Evolutionary conservation across 2,113 vertebrate species (phyloP).

Genomic region (Pedionomus torquatus): DNA sequence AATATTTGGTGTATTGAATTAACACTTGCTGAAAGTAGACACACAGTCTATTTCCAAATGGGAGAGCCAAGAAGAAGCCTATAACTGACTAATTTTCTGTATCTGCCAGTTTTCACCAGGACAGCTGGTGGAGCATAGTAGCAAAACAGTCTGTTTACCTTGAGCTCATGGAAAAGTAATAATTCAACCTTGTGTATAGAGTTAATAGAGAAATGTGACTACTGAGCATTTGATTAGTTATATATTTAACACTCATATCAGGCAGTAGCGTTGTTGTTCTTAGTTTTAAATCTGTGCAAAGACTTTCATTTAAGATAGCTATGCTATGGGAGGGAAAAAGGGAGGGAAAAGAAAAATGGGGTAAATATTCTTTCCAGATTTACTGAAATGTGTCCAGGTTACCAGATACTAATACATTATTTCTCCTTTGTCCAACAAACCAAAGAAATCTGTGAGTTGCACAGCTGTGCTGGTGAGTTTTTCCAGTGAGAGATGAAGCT

Average conservation of each 20-base stretch:
- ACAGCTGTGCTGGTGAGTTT: background rate
- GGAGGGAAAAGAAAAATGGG: background rate
- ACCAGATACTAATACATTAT: background rate
- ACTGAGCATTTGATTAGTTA: background rate
- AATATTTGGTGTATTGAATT: background rate
- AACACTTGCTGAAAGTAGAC: background rate
- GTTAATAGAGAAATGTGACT: background rate
- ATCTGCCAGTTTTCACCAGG: background rate
- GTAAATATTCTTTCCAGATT: background rate
- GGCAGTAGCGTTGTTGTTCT: background rate
- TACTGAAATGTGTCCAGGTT: background rate
- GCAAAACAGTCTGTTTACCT: background rate
- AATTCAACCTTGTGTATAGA: background rate
- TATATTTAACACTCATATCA: background rate
- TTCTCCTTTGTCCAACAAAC: background rate
- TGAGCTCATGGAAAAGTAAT: background rate
- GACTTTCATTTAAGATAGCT: background rate
- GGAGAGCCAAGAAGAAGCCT: background rate
- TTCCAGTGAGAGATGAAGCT: background rate
- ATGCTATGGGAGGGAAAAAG: background rate
- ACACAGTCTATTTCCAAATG: background rate
- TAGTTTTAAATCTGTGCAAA: background rate
- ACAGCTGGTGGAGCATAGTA: background rate
- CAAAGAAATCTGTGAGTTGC: background rate
- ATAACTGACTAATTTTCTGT: background rate